Evolutionary conservation across 92 coral and sea anemone species (phyloP), one percentile per base, ranked within the genome.

Genomic region (Phenganax stokvisi): DNA sequence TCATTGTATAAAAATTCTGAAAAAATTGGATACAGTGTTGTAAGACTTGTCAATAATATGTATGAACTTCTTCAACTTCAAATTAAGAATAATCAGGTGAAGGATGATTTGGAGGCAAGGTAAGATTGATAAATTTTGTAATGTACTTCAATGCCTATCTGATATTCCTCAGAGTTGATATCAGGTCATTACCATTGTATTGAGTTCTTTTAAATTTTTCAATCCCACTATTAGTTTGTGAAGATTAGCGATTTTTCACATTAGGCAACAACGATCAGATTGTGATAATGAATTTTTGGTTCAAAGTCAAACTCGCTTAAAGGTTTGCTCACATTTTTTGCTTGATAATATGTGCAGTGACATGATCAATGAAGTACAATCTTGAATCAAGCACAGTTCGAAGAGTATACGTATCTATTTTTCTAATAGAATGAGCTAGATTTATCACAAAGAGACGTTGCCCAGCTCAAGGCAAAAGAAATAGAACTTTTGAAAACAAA

Each of bases 51-150:
- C 29, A 94, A 94, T 85, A 85, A 88, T 77, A 85, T 93, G 12
- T 89, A 94, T 60, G 98, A 94, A 74, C 86, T 94, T 56, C 86
- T 94, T 56, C 94, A 92, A 75, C 91, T 90, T 54, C 98, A 94
- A 74, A 90, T 90, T 67, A 87, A 89, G 54, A 87, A 89, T 64
- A 83, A 83, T 17, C 90, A 89, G 80, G 87, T 88, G 20, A 83
- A 93, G 68, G 88, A 93, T 54, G 97, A 94, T 58, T 79, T 94
- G 31, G 98, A 94, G 69, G 89, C 93, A 79, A 94, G 92, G 98
- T 94, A 81, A 75, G 86, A 70, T 5, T 61, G 28, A 61, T 4
- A 17, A 10, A 31, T 13, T 5, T 30, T 51, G 37, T 56, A 37
- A 13, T 53, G 2, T 62, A 54, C 12, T 52, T 9, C 13, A 6